phyloP scores from a whole-genome alignment of 1,140 invertebrate genomes.

The Reticulitermes speratus region DNA sequence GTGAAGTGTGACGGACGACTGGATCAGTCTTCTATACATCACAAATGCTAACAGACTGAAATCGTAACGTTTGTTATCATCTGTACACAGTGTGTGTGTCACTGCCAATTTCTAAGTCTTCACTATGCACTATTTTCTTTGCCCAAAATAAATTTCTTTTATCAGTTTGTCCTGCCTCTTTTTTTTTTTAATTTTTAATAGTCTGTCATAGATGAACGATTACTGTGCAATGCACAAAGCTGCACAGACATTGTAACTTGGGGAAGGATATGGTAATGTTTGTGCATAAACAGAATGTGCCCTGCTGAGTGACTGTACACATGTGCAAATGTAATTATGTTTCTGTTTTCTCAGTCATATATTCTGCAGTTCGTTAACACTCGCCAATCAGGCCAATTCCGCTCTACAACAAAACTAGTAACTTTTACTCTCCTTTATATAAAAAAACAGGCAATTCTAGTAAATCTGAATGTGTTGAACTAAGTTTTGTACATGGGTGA shows the following conservation, averaged over 20 bases:
- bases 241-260: neutral
- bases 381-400: no score
- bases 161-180: neutral
- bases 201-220: neutral
- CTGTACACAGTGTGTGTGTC: no score
- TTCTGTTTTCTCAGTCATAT: no score
- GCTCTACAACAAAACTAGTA: no score
- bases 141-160: slow-evolving; percentile 1
- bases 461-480: no score
- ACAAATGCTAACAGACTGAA: neutral
- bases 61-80: neutral
- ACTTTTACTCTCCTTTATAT: no score
- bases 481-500: no score
- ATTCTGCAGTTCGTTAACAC: no score
- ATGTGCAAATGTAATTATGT: no score
- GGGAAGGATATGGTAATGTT: neutral
- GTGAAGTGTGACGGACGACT: no score
- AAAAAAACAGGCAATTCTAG: no score
- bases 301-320: neutral
- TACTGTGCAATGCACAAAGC: neutral
- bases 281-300: neutral
- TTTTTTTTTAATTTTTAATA: neutral
- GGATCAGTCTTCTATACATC: neutral
- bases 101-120: neutral
- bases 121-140: neutral